phyloP scores from a whole-genome alignment of 2,113 vertebrate genomes.

The Labeo catla region DNA sequence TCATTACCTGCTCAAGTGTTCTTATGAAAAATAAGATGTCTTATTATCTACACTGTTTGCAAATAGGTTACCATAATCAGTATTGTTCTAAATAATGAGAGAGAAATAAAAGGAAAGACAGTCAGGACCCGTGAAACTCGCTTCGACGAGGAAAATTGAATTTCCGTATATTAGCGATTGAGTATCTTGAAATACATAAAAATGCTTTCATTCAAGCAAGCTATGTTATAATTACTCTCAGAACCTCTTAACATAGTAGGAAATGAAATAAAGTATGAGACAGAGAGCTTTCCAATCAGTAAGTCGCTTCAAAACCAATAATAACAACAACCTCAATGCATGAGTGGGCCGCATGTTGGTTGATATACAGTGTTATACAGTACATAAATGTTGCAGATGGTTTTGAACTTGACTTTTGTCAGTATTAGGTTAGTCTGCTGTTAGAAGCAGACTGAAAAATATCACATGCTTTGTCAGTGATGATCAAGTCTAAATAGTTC shows the following conservation, averaged over 20 bases:
- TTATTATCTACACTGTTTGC: conserved; percentile 16
- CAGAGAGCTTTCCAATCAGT: neutral
- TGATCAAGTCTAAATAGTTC: conserved; percentile 10
- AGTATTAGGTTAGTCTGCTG: neutral
- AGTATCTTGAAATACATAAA: neutral
- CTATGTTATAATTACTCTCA: neutral
- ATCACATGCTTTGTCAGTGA: conserved; percentile 5
- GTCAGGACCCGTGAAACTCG: neutral
- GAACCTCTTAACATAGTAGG: neutral
- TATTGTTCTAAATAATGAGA: neutral
- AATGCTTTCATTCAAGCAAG: neutral
- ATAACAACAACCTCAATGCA: neutral
- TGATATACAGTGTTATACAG: neutral
- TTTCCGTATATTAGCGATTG: neutral
- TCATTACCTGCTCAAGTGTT: conserved; percentile 10
- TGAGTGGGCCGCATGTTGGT: neutral
- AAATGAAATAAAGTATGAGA: conserved; percentile 1
- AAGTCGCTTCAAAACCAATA: neutral
- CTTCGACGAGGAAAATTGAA: neutral
- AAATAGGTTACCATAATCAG: neutral
- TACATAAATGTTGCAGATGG: neutral
- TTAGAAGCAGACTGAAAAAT: neutral
- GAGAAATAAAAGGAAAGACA: neutral
- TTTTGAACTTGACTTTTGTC: neutral
- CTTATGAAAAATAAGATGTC: conserved; percentile 27